These are phyloP conservation scores for Halcyon senegalensis DNA, from an alignment of 2,113 vertebrate species.

Conservation along the genomic window DNA sequence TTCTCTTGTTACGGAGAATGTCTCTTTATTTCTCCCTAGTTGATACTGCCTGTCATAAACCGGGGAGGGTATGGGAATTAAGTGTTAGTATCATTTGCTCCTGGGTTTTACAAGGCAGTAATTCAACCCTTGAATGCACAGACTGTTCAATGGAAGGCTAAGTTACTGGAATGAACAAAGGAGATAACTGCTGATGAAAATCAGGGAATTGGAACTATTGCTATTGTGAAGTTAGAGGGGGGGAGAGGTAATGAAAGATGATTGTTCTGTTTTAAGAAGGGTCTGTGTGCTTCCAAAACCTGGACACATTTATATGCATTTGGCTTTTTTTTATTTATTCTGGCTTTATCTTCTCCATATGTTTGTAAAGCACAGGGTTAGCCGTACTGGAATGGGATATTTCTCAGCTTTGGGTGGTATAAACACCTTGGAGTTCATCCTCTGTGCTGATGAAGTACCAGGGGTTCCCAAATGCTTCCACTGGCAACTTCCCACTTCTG, in stretches of 20 bases:
- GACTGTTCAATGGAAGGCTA: not conserved
- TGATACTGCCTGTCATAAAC: not conserved
- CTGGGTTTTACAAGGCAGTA: not conserved
- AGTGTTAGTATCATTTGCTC: not conserved
- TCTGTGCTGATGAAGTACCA: not conserved
- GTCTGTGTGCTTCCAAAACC: not conserved
- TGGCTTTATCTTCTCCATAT: not conserved
- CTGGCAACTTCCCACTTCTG: not conserved
- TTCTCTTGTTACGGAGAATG: not conserved
- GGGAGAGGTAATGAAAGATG: not conserved
- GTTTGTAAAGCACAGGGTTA: not conserved
- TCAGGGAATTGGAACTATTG: not conserved
- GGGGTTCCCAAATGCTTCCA: not conserved
- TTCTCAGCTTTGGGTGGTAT: not conserved
- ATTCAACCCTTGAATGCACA: not conserved
- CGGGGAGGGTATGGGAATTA: not conserved
- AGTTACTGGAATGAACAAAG: not conserved
- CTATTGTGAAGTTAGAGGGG: not conserved
- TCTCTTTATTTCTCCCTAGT: not conserved
- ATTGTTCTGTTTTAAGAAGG: not conserved
- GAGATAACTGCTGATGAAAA: not conserved
- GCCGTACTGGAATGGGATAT: rapidly evolving
- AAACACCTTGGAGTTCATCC: not conserved
- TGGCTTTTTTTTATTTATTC: too few relatives aligned
- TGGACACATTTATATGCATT: not conserved